Evolutionary conservation across 2,888 invertebrate genomes (phyloP).

Genomic region (Orchesella flavescens): DNA sequence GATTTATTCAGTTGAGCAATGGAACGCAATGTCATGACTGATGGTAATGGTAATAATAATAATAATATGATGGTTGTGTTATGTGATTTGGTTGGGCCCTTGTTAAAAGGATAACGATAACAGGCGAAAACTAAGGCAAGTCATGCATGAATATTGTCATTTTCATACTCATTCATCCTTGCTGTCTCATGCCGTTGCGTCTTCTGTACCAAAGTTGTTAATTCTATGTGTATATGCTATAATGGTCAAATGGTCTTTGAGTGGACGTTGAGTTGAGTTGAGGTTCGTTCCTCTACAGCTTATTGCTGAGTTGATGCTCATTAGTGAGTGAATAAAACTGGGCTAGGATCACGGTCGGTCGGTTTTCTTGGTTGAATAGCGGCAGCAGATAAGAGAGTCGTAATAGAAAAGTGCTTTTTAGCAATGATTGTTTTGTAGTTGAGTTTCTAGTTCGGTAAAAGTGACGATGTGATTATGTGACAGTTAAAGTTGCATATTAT

Average conservation of each 20-base stretch:
- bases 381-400: neutral
- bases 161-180: slow-evolving; percentile 15
- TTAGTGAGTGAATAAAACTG: slow-evolving; percentile 52
- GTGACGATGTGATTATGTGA: slow-evolving; percentile 51
- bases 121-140: slow-evolving; percentile 47
- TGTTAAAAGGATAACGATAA: slow-evolving; percentile 46
- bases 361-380: neutral
- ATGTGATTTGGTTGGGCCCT: neutral
- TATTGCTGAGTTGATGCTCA: slow-evolving; percentile 21
- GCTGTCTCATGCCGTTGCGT: neutral
- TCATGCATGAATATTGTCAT: slow-evolving; percentile 53
- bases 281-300: too few relatives aligned
- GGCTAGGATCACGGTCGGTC: slow-evolving; percentile 46
- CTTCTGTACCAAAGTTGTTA: too few relatives aligned
- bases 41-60: too few relatives aligned
- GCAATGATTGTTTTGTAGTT: neutral
- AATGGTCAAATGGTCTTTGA: too few relatives aligned
- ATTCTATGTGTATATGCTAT: too few relatives aligned
- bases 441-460: slow-evolving; percentile 15
- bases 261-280: too few relatives aligned
- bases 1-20: slow-evolving; percentile 42
- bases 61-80: too few relatives aligned
- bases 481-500: slow-evolving; percentile 47
- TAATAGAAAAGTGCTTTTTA: neutral
- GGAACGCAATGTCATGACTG: neutral